phyloP scores from a whole-genome alignment of 2,888 invertebrate genomes.

The Rhimphoctona megacephalus region DNA sequence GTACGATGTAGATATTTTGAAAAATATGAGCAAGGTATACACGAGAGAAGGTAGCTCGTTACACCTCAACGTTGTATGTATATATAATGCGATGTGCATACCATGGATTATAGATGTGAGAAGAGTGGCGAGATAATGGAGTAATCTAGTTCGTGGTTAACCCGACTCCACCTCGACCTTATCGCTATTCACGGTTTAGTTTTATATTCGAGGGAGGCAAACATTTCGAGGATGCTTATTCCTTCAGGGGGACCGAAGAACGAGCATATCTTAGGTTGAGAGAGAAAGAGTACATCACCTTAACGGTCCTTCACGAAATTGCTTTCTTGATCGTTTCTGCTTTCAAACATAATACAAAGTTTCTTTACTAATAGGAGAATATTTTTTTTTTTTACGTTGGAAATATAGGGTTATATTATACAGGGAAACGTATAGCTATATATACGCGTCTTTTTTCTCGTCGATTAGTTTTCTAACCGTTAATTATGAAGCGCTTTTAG shows the following conservation, averaged over 20 bases:
- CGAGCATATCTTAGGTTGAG: slow-evolving; percentile 3
- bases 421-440: not conserved
- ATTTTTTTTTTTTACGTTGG: slow-evolving; percentile 50
- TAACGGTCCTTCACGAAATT: slow-evolving; percentile 65
- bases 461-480: slow-evolving; percentile 69
- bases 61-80: slow-evolving; percentile 27
- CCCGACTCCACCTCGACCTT: slow-evolving; percentile 57
- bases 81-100: slow-evolving; percentile 22
- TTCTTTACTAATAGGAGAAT: slow-evolving; percentile 53
- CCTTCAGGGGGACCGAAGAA: slow-evolving; percentile 26
- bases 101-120: slow-evolving; percentile 40
- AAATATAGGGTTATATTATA: slow-evolving; percentile 30
- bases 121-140: slow-evolving; percentile 59
- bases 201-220: slow-evolving; percentile 55
- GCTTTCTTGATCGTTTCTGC: slow-evolving; percentile 58
- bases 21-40: slow-evolving; percentile 38
- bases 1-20: slow-evolving; percentile 54
- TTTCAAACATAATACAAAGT: slow-evolving; percentile 45
- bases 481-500: slow-evolving; percentile 71
- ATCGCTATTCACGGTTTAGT: slow-evolving; percentile 58
- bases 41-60: slow-evolving; percentile 35
- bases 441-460: slow-evolving; percentile 11
- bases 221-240: slow-evolving; percentile 54
- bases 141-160: slow-evolving; percentile 67
- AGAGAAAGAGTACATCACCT: slow-evolving; percentile 35